phyloP scores from a whole-genome alignment of 2,888 invertebrate species.

The Lutraria lutraria region DNA sequence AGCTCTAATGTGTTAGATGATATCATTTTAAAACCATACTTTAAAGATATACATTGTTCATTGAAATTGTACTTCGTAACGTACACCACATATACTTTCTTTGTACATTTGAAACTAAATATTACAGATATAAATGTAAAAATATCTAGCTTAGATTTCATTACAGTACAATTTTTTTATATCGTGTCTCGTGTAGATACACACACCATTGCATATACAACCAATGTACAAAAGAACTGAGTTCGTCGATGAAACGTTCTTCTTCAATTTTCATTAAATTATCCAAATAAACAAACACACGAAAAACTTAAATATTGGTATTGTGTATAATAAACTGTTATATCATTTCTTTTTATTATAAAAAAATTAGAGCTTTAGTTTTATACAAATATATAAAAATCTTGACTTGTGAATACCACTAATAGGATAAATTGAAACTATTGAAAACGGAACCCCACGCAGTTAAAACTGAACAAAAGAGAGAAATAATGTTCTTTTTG shows the following conservation, averaged over 20 bases:
- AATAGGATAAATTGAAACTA: background rate
- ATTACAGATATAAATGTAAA: too few relatives aligned
- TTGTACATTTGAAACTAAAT: too few relatives aligned
- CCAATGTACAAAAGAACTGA: too few relatives aligned
- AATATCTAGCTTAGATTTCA: too few relatives aligned
- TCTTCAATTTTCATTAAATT: background rate
- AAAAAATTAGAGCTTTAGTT: background rate
- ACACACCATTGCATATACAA: background rate
- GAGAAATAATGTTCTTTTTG: background rate
- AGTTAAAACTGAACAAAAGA: background rate
- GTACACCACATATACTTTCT: too few relatives aligned
- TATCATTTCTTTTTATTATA: background rate
- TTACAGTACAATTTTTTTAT: background rate
- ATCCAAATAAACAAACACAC: background rate
- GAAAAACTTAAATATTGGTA: background rate
- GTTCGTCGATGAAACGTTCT: too few relatives aligned
- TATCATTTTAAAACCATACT: too few relatives aligned
- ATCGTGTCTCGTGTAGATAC: background rate
- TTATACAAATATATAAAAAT: constrained; percentile 5
- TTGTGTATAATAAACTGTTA: background rate
- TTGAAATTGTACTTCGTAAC: too few relatives aligned
- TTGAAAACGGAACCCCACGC: background rate
- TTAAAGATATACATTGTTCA: too few relatives aligned
- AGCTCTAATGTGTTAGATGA: too few relatives aligned
- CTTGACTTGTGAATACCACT: background rate